Conservation (phyloP, 2,113 vertebrate genomes). For the Gobiocypris rarus region DNA sequence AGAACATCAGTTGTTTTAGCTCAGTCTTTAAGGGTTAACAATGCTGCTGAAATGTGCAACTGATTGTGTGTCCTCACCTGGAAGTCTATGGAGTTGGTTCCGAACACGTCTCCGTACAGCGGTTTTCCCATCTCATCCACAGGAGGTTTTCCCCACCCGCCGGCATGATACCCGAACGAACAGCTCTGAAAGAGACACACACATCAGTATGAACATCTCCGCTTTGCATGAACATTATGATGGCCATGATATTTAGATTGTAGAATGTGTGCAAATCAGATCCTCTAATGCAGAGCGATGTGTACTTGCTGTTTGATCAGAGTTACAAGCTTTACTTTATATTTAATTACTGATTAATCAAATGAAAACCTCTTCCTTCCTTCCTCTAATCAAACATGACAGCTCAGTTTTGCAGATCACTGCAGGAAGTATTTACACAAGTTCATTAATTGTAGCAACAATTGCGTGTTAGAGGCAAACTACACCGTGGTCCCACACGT, state of each 20-base stretch:
- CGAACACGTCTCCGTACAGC: conserved; percentile 91
- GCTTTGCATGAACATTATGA: background rate
- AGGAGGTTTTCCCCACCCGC: conserved; percentile 92
- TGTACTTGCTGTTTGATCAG: background rate
- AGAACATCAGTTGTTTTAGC: too few species aligned
- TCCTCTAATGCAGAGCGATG: background rate
- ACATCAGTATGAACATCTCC: background rate
- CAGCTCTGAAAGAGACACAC: conserved; percentile 77
- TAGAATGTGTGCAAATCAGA: background rate
- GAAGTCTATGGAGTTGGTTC: conserved; percentile 88
- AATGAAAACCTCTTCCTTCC: background rate
- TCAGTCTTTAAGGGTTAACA: too few species aligned
- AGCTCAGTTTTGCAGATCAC: background rate
- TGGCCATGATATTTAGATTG: background rate
- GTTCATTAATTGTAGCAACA: background rate
- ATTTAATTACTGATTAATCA: background rate
- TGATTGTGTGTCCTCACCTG: conserved; percentile 72
- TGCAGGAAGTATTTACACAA: background rate
- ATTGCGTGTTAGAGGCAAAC: background rate
- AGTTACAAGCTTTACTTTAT: background rate
- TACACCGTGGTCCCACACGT: background rate
- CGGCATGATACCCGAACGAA: conserved; percentile 90
- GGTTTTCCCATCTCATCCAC: conserved; percentile 91
- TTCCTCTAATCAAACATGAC: background rate
- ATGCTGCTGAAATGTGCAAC: too few species aligned